Evolutionary conservation across 2,888 invertebrate genomes (phyloP).

Genomic region (Petrolisthes cinctipes): DNA sequence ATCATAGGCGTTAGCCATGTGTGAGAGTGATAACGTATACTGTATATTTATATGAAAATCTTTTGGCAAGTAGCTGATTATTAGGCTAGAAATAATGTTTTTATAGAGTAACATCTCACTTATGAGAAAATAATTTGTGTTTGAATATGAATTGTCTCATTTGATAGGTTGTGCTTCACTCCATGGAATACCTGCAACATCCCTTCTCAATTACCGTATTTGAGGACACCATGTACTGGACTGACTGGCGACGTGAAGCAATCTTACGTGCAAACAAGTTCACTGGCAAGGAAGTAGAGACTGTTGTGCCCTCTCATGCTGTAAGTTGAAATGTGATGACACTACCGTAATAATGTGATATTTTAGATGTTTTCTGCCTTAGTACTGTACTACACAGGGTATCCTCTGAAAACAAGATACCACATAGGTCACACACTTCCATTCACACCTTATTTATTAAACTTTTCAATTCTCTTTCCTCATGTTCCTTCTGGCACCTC

Average conservation of each 20-base stretch:
- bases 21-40: neutral
- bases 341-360: too few species aligned
- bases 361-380: too few species aligned
- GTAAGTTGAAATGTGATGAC: slow-evolving; percentile 22
- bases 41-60: neutral
- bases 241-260: slow-evolving; percentile 95
- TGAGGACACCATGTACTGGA: slow-evolving; percentile 97
- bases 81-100: neutral
- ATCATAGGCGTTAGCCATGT: neutral
- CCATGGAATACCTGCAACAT: slow-evolving; percentile 83
- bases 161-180: slow-evolving; percentile 69
- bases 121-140: neutral
- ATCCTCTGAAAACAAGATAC: too few species aligned
- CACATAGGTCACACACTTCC: too few species aligned
- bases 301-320: slow-evolving; percentile 82
- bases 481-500: too few species aligned
- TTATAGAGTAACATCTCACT: neutral
- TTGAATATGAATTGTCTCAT: too few species aligned
- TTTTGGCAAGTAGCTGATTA: neutral
- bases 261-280: slow-evolving; percentile 94
- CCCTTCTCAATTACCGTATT: slow-evolving; percentile 98
- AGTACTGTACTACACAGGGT: too few species aligned
- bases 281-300: slow-evolving; percentile 82
- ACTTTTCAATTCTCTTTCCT: too few species aligned
- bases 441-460: too few species aligned